Percentiles rank a stretch among this genome's conserved stretches.
Conservation (phyloP, 2,888 invertebrate genomes). For the Callyntrura sp. region DNA sequence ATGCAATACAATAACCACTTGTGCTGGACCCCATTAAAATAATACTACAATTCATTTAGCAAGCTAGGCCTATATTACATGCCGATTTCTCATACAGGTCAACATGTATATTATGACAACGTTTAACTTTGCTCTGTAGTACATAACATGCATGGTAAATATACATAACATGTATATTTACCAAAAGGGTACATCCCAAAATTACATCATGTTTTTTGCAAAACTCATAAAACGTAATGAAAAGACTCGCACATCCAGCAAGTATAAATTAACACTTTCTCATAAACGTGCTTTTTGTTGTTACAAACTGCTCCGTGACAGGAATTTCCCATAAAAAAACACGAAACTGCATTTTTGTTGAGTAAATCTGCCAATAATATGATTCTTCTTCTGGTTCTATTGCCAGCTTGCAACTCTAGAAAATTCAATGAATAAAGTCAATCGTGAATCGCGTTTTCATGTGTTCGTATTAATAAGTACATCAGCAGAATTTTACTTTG, state of each 20-base stretch:
- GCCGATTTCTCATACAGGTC: too few species aligned
- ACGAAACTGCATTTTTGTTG: slow-evolving; percentile 34
- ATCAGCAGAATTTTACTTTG: background rate
- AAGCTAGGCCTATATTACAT: too few species aligned
- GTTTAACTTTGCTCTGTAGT: too few species aligned
- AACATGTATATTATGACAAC: too few species aligned
- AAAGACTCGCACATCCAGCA: slow-evolving; percentile 1
- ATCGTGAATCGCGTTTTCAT: slow-evolving; percentile 44
- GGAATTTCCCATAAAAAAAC: slow-evolving; percentile 63
- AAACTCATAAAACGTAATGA: background rate
- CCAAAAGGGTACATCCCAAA: too few species aligned
- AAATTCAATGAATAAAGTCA: background rate
- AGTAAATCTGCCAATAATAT: too few species aligned
- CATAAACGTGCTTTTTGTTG: slow-evolving; percentile 8
- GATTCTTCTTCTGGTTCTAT: background rate
- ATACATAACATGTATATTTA: too few species aligned
- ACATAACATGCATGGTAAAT: too few species aligned
- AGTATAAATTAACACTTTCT: slow-evolving; percentile 63
- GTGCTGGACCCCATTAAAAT: too few species aligned
- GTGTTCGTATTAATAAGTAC: background rate
- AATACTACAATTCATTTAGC: too few species aligned
- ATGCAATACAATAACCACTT: too few species aligned
- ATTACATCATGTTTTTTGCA: too few species aligned
- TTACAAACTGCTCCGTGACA: slow-evolving; percentile 61
- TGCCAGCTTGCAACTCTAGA: background rate